Conservation (phyloP, 2,113 vertebrate species). For the Oreochromis tanganicae region DNA sequence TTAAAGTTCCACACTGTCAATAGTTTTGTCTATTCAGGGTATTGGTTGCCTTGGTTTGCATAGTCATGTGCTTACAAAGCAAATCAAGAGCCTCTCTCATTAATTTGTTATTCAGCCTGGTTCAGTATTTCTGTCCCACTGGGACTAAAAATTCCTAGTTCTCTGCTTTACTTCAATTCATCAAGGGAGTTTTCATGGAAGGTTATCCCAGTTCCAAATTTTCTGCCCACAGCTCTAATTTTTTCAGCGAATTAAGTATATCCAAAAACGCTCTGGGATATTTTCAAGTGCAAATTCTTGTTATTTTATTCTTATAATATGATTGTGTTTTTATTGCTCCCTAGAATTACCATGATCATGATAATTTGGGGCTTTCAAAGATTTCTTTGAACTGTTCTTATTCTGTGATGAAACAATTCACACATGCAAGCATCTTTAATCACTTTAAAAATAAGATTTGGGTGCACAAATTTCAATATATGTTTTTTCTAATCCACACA, state of each 20-base stretch:
- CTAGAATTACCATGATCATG: background rate
- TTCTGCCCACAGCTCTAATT: background rate
- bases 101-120: conserved; percentile 18
- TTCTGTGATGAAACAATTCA: background rate
- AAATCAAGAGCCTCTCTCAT: conserved; percentile 30
- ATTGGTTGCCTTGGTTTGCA: conserved; percentile 42
- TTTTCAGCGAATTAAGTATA: background rate
- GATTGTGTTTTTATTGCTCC: background rate
- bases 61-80: conserved; percentile 48
- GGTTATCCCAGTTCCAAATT: background rate
- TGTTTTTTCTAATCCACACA: background rate
- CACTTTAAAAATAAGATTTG: background rate
- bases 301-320: background rate
- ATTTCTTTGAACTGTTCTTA: background rate
- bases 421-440: background rate
- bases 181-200: background rate
- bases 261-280: background rate
- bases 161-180: background rate
- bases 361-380: background rate
- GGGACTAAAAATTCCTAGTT: background rate
- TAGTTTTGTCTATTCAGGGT: conserved; percentile 63
- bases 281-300: background rate
- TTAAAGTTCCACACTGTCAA: conserved; percentile 50
- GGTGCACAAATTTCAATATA: background rate
- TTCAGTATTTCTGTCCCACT: background rate